Evolutionary conservation across 2,888 invertebrate genomes (phyloP).

Genomic region (Caenorhabditis sinica): DNA sequence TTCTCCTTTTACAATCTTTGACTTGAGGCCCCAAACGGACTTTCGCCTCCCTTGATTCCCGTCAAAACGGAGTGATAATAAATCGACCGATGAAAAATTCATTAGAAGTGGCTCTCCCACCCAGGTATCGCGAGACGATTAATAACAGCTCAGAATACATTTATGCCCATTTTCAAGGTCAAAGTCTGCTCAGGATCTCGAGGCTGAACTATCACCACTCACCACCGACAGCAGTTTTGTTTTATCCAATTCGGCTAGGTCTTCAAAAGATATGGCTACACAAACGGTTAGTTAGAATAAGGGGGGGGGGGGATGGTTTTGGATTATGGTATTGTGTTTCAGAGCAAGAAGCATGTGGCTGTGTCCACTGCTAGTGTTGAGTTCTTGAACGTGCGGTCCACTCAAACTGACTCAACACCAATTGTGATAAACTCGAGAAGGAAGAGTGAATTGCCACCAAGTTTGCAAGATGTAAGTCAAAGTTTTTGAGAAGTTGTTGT

Average conservation of each 20-base stretch:
- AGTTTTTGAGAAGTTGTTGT: not conserved
- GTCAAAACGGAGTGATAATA: constrained; percentile 72
- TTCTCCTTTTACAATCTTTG: not conserved
- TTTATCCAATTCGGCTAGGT: constrained; percentile 5
- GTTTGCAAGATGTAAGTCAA: constrained; percentile 54
- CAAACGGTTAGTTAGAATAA: constrained; percentile 57
- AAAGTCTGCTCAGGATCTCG: constrained; percentile 69
- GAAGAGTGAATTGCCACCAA: constrained; percentile 61
- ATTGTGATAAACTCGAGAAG: constrained; percentile 62
- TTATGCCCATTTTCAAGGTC: constrained; percentile 51
- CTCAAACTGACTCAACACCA: constrained; percentile 67
- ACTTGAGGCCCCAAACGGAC: constrained; percentile 60
- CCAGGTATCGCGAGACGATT: constrained; percentile 56
- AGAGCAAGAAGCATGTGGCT: constrained; percentile 59
- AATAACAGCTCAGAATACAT: constrained; percentile 16
- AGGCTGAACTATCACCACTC: constrained; percentile 21
- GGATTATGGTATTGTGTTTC: not conserved
- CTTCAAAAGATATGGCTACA: constrained; percentile 66
- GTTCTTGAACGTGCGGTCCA: constrained; percentile 63
- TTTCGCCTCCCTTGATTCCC: constrained; percentile 68
- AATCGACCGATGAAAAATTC: constrained; percentile 58
- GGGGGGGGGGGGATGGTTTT: no score
- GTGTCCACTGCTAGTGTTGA: constrained; percentile 71
- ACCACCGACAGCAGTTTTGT: not conserved
- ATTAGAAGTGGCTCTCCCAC: constrained; percentile 64